Conservation (phyloP, 2,113 vertebrate species). For the Xyrauchen texanus region DNA sequence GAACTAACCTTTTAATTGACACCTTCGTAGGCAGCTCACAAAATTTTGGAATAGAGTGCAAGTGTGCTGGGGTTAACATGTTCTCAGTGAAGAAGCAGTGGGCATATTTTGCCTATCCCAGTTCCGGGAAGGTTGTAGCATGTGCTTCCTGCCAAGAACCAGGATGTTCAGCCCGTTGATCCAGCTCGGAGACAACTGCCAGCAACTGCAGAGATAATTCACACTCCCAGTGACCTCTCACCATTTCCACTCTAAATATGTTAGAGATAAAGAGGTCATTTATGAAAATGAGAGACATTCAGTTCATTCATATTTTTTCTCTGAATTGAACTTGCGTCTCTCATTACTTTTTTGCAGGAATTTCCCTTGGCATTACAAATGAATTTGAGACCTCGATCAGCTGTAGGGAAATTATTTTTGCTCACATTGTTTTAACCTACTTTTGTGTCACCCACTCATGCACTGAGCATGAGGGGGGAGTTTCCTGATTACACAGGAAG, state of each 20-base stretch:
- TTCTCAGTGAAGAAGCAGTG: constrained; percentile 94
- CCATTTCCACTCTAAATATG: background rate
- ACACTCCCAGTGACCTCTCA: constrained; percentile 27
- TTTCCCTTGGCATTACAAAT: constrained; percentile 33
- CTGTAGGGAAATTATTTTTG: constrained; percentile 46
- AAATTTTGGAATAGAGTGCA: too few relatives aligned
- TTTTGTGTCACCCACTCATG: constrained; percentile 29
- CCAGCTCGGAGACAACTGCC: constrained; percentile 78
- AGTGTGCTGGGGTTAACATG: constrained; percentile 71
- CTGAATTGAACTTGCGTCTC: background rate
- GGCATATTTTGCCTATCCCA: constrained; percentile 84
- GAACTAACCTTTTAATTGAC: too few relatives aligned
- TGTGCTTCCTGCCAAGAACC: constrained; percentile 94
- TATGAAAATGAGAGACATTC: too few relatives aligned
- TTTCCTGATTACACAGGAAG: constrained; percentile 54
- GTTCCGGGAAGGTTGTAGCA: constrained; percentile 71
- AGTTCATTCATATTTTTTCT: constrained; percentile 3
- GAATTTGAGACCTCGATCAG: constrained; percentile 3
- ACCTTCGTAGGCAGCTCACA: too few relatives aligned
- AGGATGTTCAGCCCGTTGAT: constrained; percentile 77
- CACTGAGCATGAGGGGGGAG: constrained; percentile 17
- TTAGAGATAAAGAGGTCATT: constrained; percentile 4
- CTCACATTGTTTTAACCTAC: constrained; percentile 39
- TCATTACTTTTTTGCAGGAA: constrained; percentile 34
- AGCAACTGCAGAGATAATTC: constrained; percentile 75